A percentile compares a stretch with the other conserved stretches of the same genome.
Conservation (phyloP, 2,888 invertebrate genomes). For the Cacoxenus indagator region DNA sequence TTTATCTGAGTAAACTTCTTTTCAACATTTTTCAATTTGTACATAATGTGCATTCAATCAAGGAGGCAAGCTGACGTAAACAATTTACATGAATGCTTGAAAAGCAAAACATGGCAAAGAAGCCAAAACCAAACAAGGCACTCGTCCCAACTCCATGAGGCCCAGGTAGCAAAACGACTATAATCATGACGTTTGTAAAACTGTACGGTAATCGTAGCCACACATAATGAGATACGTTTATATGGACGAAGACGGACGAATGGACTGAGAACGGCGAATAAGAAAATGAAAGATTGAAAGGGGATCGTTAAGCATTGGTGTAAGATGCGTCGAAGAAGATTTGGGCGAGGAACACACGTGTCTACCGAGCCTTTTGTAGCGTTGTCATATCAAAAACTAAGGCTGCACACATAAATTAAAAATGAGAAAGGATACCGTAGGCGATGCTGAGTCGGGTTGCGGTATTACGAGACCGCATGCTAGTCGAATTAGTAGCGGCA, state of each 20-base stretch:
- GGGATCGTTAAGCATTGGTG: not conserved
- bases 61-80: not conserved
- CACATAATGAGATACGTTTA: not conserved
- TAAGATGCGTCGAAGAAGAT: too few species aligned
- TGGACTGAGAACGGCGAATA: not conserved
- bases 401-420: conserved; percentile 4
- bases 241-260: not conserved
- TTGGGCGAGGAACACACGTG: too few species aligned
- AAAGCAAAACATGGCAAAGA: not conserved
- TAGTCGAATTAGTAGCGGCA: not conserved
- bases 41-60: not conserved
- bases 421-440: conserved; percentile 14
- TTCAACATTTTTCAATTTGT: not conserved
- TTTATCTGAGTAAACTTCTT: too few species aligned
- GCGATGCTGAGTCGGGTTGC: not conserved
- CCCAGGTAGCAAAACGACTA: not conserved
- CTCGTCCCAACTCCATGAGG: not conserved
- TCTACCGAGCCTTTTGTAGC: too few species aligned
- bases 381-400: not conserved
- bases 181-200: conserved; percentile 4
- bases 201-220: not conserved
- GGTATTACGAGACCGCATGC: not conserved
- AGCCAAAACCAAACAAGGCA: not conserved
- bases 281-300: not conserved
- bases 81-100: not conserved